Base-by-base conservation (phyloP, 2,797 vertebrate species). In the Prionace glauca region DNA sequence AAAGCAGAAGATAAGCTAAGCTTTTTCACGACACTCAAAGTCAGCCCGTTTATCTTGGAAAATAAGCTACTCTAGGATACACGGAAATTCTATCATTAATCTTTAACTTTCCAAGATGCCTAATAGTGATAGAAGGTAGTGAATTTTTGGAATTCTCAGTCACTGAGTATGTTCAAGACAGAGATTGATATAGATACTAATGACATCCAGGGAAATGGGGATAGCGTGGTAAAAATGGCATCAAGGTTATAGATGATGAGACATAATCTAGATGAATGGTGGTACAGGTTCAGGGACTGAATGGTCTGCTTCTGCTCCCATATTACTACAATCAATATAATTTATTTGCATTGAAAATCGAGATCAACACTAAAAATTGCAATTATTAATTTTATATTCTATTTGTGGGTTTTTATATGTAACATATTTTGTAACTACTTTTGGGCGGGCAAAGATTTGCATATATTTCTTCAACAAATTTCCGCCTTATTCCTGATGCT, bases 381-480 rank as follows among this genome's bases (percentile, higher is more conserved):
- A 67, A 65, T 67, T 41, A n/a, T 20, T 81, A 18, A 81, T 67
- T 92, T 20, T 65, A 62, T 90, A 20, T 81, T 41, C 16, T 36
- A 41, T 65, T 60, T 41, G 90, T 69, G 24, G 62, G 62, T 36
- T 22, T 67, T 92, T 20, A 67, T 22, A 45, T 41, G 16, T 84
- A 45, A 18, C 81, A 84, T 45, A 22, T 81, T 84, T 84, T 84
- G 36, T 1, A 84, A 84, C 36, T 84, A 69, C 22, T 67, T 67
- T 69, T 92, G 62, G 90, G 90, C 69, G 60, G 56, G 62, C 36
- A 91, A 67, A 36, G 60, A 32, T 65, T 91, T 36, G 18, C n/a
- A 69, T 24, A 67, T 67, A 69, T 92, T 92, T 69, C 62, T 92
- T 69, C n/a, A 67, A 69, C 62, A 92, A 69, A 92, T 92, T 69